Evolutionary conservation across 2,888 invertebrate species (phyloP).

Genomic region (Dichetophora obliterata): DNA sequence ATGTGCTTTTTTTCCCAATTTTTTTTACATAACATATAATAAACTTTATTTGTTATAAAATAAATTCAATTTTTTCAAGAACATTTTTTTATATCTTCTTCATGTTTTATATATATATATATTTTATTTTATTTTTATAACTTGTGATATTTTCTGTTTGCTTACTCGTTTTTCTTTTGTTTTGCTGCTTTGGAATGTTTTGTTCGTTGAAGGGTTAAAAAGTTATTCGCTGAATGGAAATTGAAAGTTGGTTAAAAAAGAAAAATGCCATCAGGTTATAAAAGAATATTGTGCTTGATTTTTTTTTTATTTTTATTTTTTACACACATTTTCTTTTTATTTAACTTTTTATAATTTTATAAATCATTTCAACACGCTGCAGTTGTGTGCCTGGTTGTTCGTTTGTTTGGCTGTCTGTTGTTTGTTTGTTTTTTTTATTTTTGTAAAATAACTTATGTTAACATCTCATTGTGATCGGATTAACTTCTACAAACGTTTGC

Average conservation of each 20-base stretch:
- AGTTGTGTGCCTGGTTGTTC: background rate
- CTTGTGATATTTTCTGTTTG: slow-evolving; percentile 42
- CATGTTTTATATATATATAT: background rate
- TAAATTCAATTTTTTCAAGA: slow-evolving; percentile 37
- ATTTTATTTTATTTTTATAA: too few species aligned
- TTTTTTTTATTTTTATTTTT: slow-evolving; percentile 6
- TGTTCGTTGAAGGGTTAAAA: background rate
- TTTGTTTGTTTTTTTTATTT: background rate
- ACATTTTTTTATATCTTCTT: slow-evolving; percentile 47
- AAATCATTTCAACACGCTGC: slow-evolving; percentile 4
- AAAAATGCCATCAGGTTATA: background rate
- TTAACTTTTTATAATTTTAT: slow-evolving; percentile 5
- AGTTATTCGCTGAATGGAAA: background rate
- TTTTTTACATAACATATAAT: slow-evolving; percentile 12
- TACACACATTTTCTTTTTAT: background rate
- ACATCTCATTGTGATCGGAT: slow-evolving; percentile 3
- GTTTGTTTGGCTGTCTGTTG: background rate
- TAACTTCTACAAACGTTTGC: background rate
- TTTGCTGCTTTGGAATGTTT: slow-evolving; percentile 28
- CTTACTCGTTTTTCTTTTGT: slow-evolving; percentile 41
- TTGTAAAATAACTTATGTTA: slow-evolving; percentile 11
- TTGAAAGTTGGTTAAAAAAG: background rate
- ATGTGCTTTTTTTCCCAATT: background rate
- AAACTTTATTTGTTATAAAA: slow-evolving; percentile 21
- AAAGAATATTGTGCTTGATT: slow-evolving; percentile 1